These are phyloP conservation scores for Diuraphis noxia DNA, from an alignment of 1,140 invertebrate species.

Conservation along the genomic window DNA sequence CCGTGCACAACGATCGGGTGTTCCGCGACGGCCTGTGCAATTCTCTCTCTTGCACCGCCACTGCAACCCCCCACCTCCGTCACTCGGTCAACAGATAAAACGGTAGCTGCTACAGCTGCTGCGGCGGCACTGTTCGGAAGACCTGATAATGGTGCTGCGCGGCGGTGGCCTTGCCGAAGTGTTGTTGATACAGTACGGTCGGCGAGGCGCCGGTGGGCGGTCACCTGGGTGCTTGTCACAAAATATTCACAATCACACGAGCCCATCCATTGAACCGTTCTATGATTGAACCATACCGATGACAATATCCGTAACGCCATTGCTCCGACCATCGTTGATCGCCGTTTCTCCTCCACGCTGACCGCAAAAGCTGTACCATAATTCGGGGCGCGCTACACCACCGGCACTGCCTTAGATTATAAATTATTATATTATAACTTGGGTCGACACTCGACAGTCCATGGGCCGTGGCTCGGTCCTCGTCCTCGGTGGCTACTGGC, in stretches of 20 bases:
- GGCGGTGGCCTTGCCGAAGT: neutral
- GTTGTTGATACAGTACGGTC: neutral
- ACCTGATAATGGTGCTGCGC: neutral
- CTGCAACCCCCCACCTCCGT: neutral
- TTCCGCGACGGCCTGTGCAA: no score
- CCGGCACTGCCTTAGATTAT: neutral
- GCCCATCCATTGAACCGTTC: slow-evolving; percentile 14
- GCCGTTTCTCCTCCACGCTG: neutral
- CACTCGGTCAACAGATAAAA: neutral
- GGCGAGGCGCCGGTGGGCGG: slow-evolving; percentile 9
- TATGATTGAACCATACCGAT: slow-evolving; percentile 28
- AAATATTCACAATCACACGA: neutral
- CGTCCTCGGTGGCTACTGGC: no score
- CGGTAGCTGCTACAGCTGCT: neutral
- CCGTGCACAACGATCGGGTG: neutral
- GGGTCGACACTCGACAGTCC: no score
- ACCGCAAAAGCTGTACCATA: neutral
- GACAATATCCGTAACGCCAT: slow-evolving; percentile 45
- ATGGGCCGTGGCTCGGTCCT: no score
- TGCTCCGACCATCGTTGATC: slow-evolving; percentile 31
- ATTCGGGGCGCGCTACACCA: neutral
- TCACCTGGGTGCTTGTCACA: neutral
- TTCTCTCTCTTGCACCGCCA: neutral
- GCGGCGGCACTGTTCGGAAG: slow-evolving; percentile 3
- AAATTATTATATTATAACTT: no score